A percentile compares a stretch with the other conserved stretches of the same genome.
Conservation (phyloP, 2,797 vertebrate species). For the Notolepis coatsorum region DNA sequence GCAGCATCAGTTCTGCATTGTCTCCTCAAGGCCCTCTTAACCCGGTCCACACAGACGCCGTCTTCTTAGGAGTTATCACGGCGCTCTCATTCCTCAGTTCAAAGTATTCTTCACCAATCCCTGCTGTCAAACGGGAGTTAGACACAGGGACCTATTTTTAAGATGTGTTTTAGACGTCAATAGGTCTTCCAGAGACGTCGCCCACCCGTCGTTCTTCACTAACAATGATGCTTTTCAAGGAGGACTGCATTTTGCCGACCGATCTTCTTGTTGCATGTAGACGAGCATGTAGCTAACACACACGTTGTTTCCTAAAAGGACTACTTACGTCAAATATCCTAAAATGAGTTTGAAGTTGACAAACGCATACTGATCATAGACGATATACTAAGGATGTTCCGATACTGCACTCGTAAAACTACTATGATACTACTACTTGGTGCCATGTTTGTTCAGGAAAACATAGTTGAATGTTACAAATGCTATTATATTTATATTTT, state of each 20-base stretch:
- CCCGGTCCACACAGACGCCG: conserved; percentile 57
- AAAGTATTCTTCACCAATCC: conserved; percentile 73
- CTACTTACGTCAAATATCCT: too few species aligned
- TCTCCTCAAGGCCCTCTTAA: conserved; percentile 72
- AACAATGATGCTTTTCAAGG: conserved; percentile 40
- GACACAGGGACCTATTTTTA: conserved; percentile 75
- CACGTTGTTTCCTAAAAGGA: too few species aligned
- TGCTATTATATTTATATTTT: too few species aligned
- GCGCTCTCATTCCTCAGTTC: conserved; percentile 66
- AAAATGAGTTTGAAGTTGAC: too few species aligned
- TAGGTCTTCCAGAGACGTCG: conserved; percentile 50
- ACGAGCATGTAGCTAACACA: too few species aligned
- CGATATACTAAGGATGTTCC: too few species aligned
- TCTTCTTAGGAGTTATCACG: conserved; percentile 54
- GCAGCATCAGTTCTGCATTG: conserved; percentile 50
- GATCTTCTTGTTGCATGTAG: background rate
- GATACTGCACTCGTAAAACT: too few species aligned
- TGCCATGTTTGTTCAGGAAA: too few species aligned
- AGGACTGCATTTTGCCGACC: conserved; percentile 10
- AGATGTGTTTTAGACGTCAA: conserved; percentile 77
- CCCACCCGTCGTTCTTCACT: conserved; percentile 3
- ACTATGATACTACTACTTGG: too few species aligned
- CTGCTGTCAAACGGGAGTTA: conserved; percentile 69
- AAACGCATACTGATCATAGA: too few species aligned
- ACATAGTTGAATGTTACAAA: too few species aligned